Base-by-base conservation (phyloP, 1,140 invertebrate species). In the Augochlora pura region DNA sequence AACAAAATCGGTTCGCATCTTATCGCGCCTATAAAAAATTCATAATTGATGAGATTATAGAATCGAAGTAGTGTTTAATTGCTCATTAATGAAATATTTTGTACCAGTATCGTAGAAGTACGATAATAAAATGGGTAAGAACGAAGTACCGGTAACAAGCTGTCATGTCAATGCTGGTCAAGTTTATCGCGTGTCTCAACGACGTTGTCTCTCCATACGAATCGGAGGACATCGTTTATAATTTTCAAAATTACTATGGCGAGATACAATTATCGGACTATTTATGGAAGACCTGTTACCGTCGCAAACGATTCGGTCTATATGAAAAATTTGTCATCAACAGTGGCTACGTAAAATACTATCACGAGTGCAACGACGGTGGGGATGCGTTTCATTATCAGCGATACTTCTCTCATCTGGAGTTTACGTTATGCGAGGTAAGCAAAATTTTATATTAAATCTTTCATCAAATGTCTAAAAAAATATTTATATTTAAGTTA, bases 81-180 rank as follows among this genome's bases (percentile, higher is more conserved):
- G 57, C 52, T 39, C 54, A 74, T 67, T 59, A 18, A 59, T 74
- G 70, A 79, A 79, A 66, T 66, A 74, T 78, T 78, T 72, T 14
- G 23, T 18, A 72, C 46, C 23, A 23, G 64, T 78, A 78, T 67
- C 39, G 32, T 77, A 81, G 65, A 69, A 57, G 49, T 49, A 77
- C 39, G 66, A 42, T 23, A 77, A 71, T 81, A 81, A 81, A 81
- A 81, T 81, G 74, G 75, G 62, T 63, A 67, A 81, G 60, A 77
- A 52, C 65, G 78, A 54, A 60, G 52, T 39, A 52, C 38, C 32
- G 57, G 64, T 64, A n/a, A 42, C 62, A 60, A 60, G 49, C 21
- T 39, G 59, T 71, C 39, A 81, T 81, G 80, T 77, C 67, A 64
- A 65, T 81, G 70, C 54, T 81, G 60, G 46, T 49, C 67, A 81